Evolutionary conservation across 2,113 vertebrate species (phyloP), one percentile per base, ranked within the genome.

Genomic region (Zapus hudsonius): DNA sequence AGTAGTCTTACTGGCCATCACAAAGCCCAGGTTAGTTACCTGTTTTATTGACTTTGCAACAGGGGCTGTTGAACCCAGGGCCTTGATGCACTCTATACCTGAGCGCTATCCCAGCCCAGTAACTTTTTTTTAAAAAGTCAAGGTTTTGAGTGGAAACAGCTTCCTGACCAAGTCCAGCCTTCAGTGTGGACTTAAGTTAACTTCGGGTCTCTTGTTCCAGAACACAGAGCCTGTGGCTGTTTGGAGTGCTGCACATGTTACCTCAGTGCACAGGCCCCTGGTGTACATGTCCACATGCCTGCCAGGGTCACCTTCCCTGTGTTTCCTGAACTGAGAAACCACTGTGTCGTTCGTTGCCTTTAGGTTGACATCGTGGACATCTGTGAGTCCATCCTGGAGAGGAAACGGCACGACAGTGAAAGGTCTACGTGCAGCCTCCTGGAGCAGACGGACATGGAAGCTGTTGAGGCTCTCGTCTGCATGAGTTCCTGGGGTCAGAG

Each of bases 401-500:
- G 98, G 94, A 99, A 98, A 93, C 98, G 98, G 72, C 98, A 98
- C 63, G 98, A 99, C 97, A 98, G 98, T 2, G 98, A 99, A 82
- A 97, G 98, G 92, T 98, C 98, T 2, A 96, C 98, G 3, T 98
- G 98, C 90, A 98, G 98, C 94, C 57, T 97, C 83, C 61, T 99
- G 81, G 98, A 99, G 96, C 98, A 99, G 96, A 99, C 99, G 0
- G 99, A 99, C 97, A 98, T 99, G 1, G 99, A 99, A 97, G 99
- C 99, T 0, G 99, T 99, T 0, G 99, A 99, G 97, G 99, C 99
- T 0, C 99, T 99, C 27, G 99, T 99, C 94, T 99, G 99, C 96
- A 99, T 99, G 99, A 99, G 99, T 97, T 99, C 99, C 92, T 99
- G 99, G 99, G 99, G 99, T 94, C 99, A 99, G 90, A 98, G 98